Conservation (phyloP, 2,797 vertebrate genomes). For the Tenualosa thibaudeaui region DNA sequence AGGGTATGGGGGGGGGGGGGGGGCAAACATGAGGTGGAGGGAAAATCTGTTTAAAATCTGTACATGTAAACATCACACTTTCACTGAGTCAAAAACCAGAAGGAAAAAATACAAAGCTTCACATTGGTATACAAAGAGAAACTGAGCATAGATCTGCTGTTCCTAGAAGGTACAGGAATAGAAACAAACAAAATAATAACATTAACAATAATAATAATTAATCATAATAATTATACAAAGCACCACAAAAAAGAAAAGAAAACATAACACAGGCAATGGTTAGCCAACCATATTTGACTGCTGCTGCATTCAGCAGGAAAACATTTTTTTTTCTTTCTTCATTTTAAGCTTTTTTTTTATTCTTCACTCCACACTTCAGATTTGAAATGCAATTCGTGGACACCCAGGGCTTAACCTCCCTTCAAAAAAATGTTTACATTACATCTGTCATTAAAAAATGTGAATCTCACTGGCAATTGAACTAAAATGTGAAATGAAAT, state of each 20-base stretch:
- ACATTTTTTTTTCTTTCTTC: conserved; percentile 72
- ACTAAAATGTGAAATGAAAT: conserved; percentile 28
- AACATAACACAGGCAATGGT: conserved; percentile 78
- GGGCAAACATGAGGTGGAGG: conserved; percentile 49
- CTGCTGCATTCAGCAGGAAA: conserved; percentile 75
- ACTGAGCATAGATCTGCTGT: conserved; percentile 80
- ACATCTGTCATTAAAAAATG: conserved; percentile 74
- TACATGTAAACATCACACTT: conserved; percentile 99
- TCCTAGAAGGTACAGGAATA: conserved; percentile 77
- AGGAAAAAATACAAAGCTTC: conserved; percentile 96
- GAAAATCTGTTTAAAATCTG: conserved; percentile 82
- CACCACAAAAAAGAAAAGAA: conserved; percentile 75
- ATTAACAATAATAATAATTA: conserved; percentile 67
- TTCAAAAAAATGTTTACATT: conserved; percentile 71
- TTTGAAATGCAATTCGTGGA: conserved; percentile 64
- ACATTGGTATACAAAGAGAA: conserved; percentile 98
- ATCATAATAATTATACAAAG: conserved; percentile 75
- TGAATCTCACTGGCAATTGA: conserved; percentile 65
- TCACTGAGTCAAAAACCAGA: conserved; percentile 98
- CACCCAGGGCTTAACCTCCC: conserved; percentile 70
- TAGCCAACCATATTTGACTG: conserved; percentile 72
- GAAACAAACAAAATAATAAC: conserved; percentile 75
- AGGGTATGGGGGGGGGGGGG: conserved; percentile 27
- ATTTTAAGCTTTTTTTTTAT: conserved; percentile 52
- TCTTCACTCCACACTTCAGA: conserved; percentile 26